Percentiles rank a stretch among this genome's conserved stretches.
Evolutionary conservation across 1,140 invertebrate species (phyloP).

Genomic region (Apocrypta bakeri): DNA sequence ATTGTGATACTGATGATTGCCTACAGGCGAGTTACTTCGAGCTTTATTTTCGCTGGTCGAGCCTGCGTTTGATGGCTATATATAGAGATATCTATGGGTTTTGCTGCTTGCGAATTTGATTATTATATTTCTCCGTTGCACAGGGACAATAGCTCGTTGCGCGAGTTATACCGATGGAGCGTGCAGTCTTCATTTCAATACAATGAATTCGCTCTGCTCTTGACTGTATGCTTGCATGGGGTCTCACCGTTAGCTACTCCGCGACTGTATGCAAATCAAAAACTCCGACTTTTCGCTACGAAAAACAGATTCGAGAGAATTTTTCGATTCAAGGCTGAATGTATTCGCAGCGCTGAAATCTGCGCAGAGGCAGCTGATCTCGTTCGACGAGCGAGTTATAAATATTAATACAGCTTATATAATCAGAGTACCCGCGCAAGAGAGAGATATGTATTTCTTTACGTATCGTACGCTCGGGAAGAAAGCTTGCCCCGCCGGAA

Average conservation of each 20-base stretch:
- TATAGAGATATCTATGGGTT: too few relatives aligned
- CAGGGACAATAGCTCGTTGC: background rate
- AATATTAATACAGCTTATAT: slow-evolving; percentile 44
- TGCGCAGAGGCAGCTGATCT: background rate
- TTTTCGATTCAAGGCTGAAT: too few relatives aligned
- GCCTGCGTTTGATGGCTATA: background rate
- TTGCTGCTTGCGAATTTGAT: too few relatives aligned
- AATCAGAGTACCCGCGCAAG: slow-evolving; percentile 7
- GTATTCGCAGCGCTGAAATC: slow-evolving; percentile 4
- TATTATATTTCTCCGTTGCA: background rate
- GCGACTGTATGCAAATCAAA: background rate
- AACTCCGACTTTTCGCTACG: background rate
- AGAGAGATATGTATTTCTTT: background rate
- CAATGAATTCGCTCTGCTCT: background rate
- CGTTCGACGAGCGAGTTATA: slow-evolving; percentile 23
- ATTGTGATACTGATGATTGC: background rate
- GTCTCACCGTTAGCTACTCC: too few relatives aligned
- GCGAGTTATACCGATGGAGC: background rate
- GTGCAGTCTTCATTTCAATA: background rate
- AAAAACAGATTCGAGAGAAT: background rate
- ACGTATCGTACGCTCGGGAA: background rate
- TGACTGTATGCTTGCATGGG: too few relatives aligned
- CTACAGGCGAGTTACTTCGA: background rate
- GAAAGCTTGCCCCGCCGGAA: background rate
- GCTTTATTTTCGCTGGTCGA: background rate